phyloP scores from a whole-genome alignment of 1,140 invertebrate genomes.

The Heliconius nattereri region DNA sequence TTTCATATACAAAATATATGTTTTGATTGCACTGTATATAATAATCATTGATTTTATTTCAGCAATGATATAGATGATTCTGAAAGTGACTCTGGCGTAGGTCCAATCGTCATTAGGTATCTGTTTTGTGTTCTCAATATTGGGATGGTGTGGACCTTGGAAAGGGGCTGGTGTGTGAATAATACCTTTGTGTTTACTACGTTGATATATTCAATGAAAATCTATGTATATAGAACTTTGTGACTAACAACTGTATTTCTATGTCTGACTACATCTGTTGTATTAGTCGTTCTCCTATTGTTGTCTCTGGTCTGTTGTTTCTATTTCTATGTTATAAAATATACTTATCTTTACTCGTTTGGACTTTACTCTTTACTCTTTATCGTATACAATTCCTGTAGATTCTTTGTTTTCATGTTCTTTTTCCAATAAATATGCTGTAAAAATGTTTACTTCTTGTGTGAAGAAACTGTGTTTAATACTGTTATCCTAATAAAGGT shows the following conservation, averaged over 20 bases:
- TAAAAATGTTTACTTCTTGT: not conserved
- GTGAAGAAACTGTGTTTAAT: not conserved
- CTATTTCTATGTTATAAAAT: not conserved
- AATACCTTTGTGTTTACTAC: constrained; percentile 31
- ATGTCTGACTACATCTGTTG: not conserved
- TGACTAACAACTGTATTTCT: constrained; percentile 11
- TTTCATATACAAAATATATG: constrained; percentile 23
- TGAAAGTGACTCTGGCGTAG: constrained; percentile 41
- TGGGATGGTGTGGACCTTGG: constrained; percentile 21
- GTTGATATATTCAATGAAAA: not conserved
- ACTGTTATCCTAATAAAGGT: not conserved
- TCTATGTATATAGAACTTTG: constrained; percentile 14
- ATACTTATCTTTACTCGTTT: not conserved
- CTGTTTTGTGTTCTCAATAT: constrained; percentile 42
- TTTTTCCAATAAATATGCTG: not conserved
- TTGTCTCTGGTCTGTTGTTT: constrained; percentile 5
- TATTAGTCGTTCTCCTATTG: constrained; percentile 1
- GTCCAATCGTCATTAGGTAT: constrained; percentile 52
- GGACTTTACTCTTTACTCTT: too few relatives aligned
- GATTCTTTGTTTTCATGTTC: not conserved
- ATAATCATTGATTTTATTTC: constrained; percentile 63
- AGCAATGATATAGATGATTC: constrained; percentile 67
- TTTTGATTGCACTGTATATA: constrained; percentile 51
- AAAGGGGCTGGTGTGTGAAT: constrained; percentile 42
- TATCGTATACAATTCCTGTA: not conserved